A percentile compares a stretch with the other conserved stretches of the same genome.
These are phyloP conservation scores for Lordiphosa mommai DNA, from an alignment of 1,140 invertebrate genomes.

Conservation along the genomic window DNA sequence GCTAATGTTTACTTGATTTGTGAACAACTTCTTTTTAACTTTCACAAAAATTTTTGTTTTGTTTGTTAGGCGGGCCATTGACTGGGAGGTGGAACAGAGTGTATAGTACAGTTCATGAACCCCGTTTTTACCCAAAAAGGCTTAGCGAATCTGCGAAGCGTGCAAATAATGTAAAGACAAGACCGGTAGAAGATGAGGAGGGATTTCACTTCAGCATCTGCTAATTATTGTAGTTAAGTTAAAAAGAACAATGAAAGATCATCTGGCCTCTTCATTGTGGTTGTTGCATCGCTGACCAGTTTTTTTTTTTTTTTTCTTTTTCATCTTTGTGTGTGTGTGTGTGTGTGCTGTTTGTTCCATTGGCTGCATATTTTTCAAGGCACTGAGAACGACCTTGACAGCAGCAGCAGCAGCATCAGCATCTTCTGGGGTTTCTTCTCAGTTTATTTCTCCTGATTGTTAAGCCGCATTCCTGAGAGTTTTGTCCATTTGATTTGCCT, in stretches of 20 bases:
- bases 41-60: no score
- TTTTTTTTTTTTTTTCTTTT: background rate
- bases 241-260: no score
- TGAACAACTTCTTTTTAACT: no score
- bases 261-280: no score
- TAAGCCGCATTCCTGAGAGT: constrained; percentile 44
- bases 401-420: constrained; percentile 11
- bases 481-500: constrained; percentile 52
- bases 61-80: no score
- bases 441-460: constrained; percentile 5
- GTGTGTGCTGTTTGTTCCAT: constrained; percentile 31
- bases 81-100: no score
- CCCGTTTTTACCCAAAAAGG: constrained; percentile 15
- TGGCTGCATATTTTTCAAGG: constrained; percentile 26
- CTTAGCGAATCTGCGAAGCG: constrained; percentile 54
- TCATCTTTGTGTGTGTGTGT: constrained; percentile 22
- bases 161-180: constrained; percentile 66
- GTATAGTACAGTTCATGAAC: no score
- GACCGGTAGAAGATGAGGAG: constrained; percentile 15
- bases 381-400: constrained; percentile 32
- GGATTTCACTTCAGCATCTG: no score
- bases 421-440: background rate
- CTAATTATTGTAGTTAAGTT: no score
- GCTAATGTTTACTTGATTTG: no score
- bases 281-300: constrained; percentile 7